phyloP scores from a whole-genome alignment of 2,888 invertebrate species.

The Amphipoea oculea region DNA sequence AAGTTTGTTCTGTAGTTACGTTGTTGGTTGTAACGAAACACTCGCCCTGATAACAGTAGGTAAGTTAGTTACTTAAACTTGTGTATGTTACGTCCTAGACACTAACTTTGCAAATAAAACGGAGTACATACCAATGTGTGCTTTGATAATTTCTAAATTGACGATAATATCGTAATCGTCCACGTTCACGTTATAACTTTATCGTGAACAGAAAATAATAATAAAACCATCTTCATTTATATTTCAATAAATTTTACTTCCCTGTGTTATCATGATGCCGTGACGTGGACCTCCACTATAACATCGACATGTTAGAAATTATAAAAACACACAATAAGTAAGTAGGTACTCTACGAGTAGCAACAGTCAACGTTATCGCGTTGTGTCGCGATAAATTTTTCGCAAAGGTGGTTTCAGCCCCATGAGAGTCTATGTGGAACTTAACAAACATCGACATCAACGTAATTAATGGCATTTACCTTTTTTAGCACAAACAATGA shows the following conservation, averaged over 20 bases:
- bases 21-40: slow-evolving; percentile 27
- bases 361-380: not conserved
- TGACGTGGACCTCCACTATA: not conserved
- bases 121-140: not conserved
- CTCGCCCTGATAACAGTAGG: slow-evolving; percentile 12
- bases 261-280: not conserved
- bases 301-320: not conserved
- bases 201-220: not conserved
- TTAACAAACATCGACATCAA: slow-evolving; percentile 3
- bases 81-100: slow-evolving; percentile 1
- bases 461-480: slow-evolving; percentile 1
- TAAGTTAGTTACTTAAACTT: slow-evolving; percentile 19
- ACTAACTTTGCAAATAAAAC: slow-evolving; percentile 19
- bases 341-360: no score
- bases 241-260: not conserved
- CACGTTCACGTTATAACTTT: not conserved
- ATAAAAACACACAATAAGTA: not conserved
- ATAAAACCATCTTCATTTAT: not conserved
- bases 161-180: not conserved
- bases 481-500: not conserved
- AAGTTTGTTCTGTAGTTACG: slow-evolving; percentile 42
- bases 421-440: not conserved
- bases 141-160: not conserved
- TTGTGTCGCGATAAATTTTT: not conserved
- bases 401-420: not conserved